Base-by-base conservation (phyloP, 2,797 vertebrate genomes). In the Lutjanus campechanus region DNA sequence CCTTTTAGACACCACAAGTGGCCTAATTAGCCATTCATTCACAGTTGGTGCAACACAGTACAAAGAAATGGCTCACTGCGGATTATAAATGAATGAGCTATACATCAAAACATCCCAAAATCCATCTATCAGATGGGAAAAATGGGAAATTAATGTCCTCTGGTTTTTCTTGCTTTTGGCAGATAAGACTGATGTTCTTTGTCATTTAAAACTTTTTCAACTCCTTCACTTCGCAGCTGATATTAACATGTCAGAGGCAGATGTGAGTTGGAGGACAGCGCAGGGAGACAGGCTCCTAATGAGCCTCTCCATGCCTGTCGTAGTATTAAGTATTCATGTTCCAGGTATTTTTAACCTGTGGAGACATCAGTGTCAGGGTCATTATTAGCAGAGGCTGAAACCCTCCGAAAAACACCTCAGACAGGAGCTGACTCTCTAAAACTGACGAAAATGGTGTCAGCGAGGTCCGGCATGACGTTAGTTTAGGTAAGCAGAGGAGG, bases 331-430 rank as follows among this genome's bases (percentile, higher is more conserved):
- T 82, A 90, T 92, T 91, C 76, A 91, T 89, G 82, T 58, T 81
- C 12, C 71, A 51, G 76, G 87, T 93, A 90, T 92, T 92, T 91
- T 91, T 91, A 91, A 87, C 85, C 79, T 25, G 77, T 10, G 19
- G 49, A 81, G 86, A 73, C 68, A 59, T 86, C 77, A 51, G n/a
- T 85, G 84, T 69, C 81, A 61, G 69, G 51, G 68, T 85, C 69
- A 13, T 78, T 76, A 60, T 4, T 5, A 69, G 63, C 61, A 50
- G 64, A 49, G 25, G 71, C 71, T 60, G 65, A 81, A 64, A 58
- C 15, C 54, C 20, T 73, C 40, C 6, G 0, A 59, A 70, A 70
- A 84, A 78, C 67, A 53, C 65, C 61, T 73, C 61, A 63, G 59
- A 75, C 65, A 65, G 69, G 25, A 64, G 50, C 66, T 17, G 70